A percentile compares a stretch with the other conserved stretches of the same genome.
These are phyloP conservation scores for Diachrysia chrysitis DNA, from an alignment of 2,888 invertebrate genomes.

Conservation along the genomic window DNA sequence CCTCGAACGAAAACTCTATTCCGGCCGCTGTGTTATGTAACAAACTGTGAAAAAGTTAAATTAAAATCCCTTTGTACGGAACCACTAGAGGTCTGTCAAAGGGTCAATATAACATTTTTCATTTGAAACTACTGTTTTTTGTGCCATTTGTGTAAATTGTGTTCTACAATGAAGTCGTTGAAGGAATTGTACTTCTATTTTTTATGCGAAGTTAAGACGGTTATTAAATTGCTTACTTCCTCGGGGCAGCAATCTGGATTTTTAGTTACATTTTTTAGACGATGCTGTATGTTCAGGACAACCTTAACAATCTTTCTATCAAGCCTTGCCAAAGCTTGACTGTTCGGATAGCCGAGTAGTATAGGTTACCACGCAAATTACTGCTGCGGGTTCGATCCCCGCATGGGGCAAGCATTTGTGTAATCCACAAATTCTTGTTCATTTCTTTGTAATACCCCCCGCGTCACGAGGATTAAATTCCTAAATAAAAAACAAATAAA, in stretches of 20 bases:
- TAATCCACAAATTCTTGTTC: no score
- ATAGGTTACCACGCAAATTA: no score
- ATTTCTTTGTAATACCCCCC: no score
- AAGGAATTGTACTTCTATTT: constrained; percentile 13
- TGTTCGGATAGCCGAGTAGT: no score
- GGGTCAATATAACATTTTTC: constrained; percentile 39
- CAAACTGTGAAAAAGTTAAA: constrained; percentile 56
- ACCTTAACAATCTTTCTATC: no score
- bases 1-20: constrained; percentile 33
- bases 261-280: constrained; percentile 14
- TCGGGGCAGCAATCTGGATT: constrained; percentile 21
- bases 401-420: no score
- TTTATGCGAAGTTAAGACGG: neutral
- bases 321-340: no score
- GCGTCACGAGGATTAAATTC: no score
- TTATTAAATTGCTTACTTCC: constrained; percentile 22
- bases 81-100: constrained; percentile 42
- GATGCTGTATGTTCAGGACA: no score
- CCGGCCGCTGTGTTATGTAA: constrained; percentile 34
- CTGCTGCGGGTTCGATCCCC: no score
- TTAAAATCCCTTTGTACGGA: constrained; percentile 54
- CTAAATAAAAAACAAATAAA: no score
- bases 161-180: constrained; percentile 29
- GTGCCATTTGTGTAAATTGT: constrained; percentile 32
- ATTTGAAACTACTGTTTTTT: constrained; percentile 41